These are phyloP conservation scores for Oscheius sp. DNA, from an alignment of 2,888 invertebrate genomes.

Conservation along the genomic window DNA sequence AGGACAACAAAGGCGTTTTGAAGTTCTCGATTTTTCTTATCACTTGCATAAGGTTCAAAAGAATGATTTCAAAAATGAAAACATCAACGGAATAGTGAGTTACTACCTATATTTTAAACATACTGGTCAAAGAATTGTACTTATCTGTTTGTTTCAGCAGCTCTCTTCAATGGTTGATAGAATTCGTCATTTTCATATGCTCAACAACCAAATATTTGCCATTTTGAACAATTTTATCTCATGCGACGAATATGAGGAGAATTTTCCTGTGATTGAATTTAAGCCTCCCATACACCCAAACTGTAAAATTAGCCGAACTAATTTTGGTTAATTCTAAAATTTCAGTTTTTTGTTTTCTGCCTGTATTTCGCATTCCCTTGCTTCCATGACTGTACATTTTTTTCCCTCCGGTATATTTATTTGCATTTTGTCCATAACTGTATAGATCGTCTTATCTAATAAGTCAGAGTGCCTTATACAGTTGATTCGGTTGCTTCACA, in stretches of 20 bases:
- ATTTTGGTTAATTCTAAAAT: background rate
- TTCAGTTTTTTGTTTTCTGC: background rate
- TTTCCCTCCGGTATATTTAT: conserved; percentile 3
- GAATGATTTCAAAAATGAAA: conserved; percentile 93
- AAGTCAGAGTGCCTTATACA: no score
- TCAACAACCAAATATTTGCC: conserved; percentile 83
- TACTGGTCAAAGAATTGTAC: no score
- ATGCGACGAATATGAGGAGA: conserved; percentile 88
- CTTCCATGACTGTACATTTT: conserved; percentile 6
- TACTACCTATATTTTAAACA: background rate
- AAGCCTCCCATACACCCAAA: conserved; percentile 86
- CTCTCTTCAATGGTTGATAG: conserved; percentile 96
- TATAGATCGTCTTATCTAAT: no score
- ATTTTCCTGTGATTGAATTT: conserved; percentile 87
- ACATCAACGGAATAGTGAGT: conserved; percentile 83
- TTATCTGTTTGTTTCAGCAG: conserved; percentile 79
- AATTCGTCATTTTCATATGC: conserved; percentile 93
- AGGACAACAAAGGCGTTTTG: conserved; percentile 83
- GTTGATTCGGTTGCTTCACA: no score
- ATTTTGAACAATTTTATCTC: conserved; percentile 80
- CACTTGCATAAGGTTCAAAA: conserved; percentile 93
- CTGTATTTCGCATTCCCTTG: background rate
- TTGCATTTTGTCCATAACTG: background rate
- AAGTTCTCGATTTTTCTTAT: conserved; percentile 97
- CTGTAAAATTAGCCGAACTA: conserved; percentile 16